Percentiles rank a stretch among this genome's conserved stretches.
Conservation (phyloP, 2,113 vertebrate species). For the Daubentonia madagascariensis region DNA sequence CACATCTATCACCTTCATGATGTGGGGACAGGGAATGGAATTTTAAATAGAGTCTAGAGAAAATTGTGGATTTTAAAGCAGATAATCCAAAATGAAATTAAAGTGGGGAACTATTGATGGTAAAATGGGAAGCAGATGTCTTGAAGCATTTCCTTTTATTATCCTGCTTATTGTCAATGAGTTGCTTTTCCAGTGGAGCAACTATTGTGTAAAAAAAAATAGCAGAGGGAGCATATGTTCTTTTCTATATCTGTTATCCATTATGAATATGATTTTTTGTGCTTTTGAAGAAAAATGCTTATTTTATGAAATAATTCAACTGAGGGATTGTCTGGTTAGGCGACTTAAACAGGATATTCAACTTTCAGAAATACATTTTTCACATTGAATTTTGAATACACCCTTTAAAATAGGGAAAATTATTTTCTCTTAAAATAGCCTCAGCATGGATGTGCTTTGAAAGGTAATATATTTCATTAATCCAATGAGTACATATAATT, state of each 20-base stretch:
- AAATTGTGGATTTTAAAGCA: neutral
- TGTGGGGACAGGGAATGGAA: neutral
- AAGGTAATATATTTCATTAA: neutral
- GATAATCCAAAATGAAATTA: neutral
- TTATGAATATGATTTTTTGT: neutral
- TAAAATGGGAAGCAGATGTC: neutral
- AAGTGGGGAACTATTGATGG: neutral
- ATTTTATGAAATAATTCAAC: neutral
- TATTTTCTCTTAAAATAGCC: conserved; percentile 40
- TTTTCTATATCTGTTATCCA: neutral
- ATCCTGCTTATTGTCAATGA: neutral
- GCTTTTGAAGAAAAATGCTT: conserved; percentile 33
- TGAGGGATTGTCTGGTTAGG: neutral
- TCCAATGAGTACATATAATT: neutral
- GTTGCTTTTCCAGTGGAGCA: neutral
- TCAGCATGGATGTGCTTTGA: neutral
- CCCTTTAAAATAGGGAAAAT: conserved; percentile 17
- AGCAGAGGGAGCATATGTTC: neutral
- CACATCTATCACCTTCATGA: neutral
- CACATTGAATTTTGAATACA: neutral
- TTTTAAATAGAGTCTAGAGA: neutral
- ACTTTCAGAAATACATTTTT: conserved; percentile 35
- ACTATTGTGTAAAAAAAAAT: neutral
- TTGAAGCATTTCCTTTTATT: neutral
- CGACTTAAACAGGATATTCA: neutral